A percentile compares a stretch with the other conserved stretches of the same genome.
phyloP scores from a whole-genome alignment of 2,113 vertebrate genomes.

The Ammodytes marinus region DNA sequence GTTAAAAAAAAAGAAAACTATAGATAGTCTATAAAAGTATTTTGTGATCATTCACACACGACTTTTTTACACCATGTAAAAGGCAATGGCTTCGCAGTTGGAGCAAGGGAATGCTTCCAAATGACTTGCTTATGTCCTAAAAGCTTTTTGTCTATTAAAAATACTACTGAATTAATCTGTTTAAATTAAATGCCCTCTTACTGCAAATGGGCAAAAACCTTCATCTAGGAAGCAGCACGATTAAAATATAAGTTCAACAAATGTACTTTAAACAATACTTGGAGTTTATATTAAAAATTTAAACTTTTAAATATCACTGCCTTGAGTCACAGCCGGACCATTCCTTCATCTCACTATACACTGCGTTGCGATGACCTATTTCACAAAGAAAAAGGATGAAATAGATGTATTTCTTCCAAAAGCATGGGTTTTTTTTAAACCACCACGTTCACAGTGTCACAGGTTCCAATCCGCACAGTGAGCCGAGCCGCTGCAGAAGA shows the following conservation, averaged over 20 bases:
- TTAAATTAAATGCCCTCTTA: not conserved
- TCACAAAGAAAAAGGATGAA: slow-evolving; percentile 32
- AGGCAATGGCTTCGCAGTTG: slow-evolving; percentile 40
- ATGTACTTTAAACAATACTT: not conserved
- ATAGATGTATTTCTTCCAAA: not conserved
- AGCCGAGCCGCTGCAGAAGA: not conserved
- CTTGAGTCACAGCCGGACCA: not conserved
- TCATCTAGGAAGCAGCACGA: not conserved
- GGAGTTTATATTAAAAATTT: not conserved
- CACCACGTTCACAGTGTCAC: slow-evolving; percentile 3
- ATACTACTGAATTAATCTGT: not conserved
- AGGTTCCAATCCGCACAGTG: slow-evolving; percentile 5
- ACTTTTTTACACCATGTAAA: slow-evolving; percentile 17
- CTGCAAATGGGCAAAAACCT: not conserved
- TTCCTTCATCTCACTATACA: slow-evolving; percentile 1
- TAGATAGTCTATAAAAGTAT: slow-evolving; percentile 42
- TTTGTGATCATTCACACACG: slow-evolving; percentile 9
- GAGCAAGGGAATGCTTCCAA: slow-evolving; percentile 11
- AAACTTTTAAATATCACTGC: slow-evolving; percentile 18
- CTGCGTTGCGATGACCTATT: slow-evolving; percentile 26
- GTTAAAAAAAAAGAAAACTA: not conserved
- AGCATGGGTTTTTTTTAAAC: slow-evolving; percentile 7
- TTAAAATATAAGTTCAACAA: not conserved
- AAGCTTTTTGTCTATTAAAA: not conserved
- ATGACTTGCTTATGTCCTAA: not conserved